Base-by-base conservation (phyloP, 1,140 invertebrate genomes). In the Lepidurus arcticus region DNA sequence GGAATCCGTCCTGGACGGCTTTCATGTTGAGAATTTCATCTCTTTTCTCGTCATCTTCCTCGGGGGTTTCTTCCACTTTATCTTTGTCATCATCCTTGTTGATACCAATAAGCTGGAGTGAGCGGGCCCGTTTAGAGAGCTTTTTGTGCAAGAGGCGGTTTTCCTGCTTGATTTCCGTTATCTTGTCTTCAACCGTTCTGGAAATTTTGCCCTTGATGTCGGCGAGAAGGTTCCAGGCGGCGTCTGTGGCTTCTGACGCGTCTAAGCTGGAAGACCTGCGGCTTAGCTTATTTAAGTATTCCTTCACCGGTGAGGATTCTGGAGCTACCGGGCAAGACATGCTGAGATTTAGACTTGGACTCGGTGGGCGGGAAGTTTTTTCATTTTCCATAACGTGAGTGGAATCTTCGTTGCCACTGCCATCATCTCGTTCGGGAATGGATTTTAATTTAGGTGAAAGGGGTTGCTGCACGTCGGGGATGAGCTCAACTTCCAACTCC, bases 151-250 rank as follows among this genome's bases (percentile, higher is more conserved):
- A 16, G 53, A 65, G 53, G 7, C 76, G 44, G 43, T 76, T 76
- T 13, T 76, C 76, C 13, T 43, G 44, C 47, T 76, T 76, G 24
- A 45, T 45, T 53, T 76, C 76, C 6, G 76, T 45, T 42, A 76
- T 76, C 47, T 76, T 76, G n/a, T 76, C 76, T 76, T 76, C 76
- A 3, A 76, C 76, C 3, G 42, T 76, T 44, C 45, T 76, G 7
- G 47, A 44, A 26, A 76, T 76, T 26, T 53, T 45, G 2, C 76
- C 76, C 47, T 76, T 76, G 11, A 76, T 21, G 26, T 76, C 76
- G 11, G 26, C 43, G 21, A 76, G 43, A 7, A 76, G 21, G 53
- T 65, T 65, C 53, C 53, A 65, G 21, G 53, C 53, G 53, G 53
- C 53, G 53, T 65, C 53, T 65, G 53, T 65, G 53, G 53, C 53